Conservation (phyloP, 2,797 vertebrate species). For the Tiaroga cobitis region DNA sequence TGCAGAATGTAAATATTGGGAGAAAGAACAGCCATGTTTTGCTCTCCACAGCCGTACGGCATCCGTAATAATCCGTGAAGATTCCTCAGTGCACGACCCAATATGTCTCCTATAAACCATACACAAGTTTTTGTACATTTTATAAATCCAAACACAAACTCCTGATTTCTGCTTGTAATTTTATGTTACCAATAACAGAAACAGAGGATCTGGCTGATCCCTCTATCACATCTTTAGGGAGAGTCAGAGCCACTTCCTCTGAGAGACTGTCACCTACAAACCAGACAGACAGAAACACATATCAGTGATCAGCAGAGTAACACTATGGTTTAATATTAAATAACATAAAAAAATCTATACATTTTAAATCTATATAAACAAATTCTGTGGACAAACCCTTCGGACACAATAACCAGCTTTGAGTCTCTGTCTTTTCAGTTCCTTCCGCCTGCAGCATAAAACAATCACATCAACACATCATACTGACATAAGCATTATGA, state of each 20-base stretch:
- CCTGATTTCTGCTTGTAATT: not conserved
- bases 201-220: conserved; percentile 64
- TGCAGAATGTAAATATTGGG: conserved; percentile 82
- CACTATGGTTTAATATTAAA: too few species aligned
- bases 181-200: conserved; percentile 29
- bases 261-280: too few species aligned
- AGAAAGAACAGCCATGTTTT: conserved; percentile 81
- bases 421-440: conserved; percentile 59
- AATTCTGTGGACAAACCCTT: conserved; percentile 64
- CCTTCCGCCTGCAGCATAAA: conserved; percentile 69
- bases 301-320: too few species aligned
- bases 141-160: not conserved
- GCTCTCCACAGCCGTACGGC: conserved; percentile 84
- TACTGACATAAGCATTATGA: not conserved
- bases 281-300: too few species aligned
- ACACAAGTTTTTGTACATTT: not conserved
- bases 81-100: conserved; percentile 79
- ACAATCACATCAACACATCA: not conserved
- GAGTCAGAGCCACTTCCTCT: conserved; percentile 60
- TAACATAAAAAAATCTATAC: too few species aligned
- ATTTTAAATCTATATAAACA: not conserved
- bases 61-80: conserved; percentile 78
- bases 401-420: conserved; percentile 73
- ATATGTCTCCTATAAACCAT: conserved; percentile 75
- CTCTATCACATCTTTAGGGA: conserved; percentile 68